Conservation (phyloP, 2,797 vertebrate genomes). For the Poeciliopsis infans region DNA sequence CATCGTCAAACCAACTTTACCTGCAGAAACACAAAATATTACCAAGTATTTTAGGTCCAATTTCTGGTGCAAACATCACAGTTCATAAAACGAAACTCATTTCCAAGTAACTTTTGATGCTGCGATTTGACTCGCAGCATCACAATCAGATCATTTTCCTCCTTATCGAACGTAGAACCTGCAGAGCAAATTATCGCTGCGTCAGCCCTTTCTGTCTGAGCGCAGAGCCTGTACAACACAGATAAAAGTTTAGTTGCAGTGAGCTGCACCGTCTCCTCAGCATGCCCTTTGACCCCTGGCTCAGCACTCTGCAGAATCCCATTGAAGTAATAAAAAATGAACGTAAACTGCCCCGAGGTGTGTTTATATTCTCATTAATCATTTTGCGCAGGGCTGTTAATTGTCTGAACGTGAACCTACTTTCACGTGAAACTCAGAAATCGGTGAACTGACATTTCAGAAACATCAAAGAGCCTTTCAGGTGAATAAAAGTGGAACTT, state of each 20-base stretch:
- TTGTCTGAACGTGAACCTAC: background rate
- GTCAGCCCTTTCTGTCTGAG: background rate
- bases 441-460: slow-evolving; percentile 1
- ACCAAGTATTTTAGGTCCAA: no score
- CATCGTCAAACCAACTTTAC: background rate
- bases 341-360: background rate
- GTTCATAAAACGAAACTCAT: no score
- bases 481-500: background rate
- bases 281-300: background rate
- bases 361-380: background rate
- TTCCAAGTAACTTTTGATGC: background rate
- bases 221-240: background rate
- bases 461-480: background rate
- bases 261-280: background rate
- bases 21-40: background rate
- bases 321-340: background rate
- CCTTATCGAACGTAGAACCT: background rate
- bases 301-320: background rate
- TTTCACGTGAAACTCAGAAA: background rate
- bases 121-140: background rate
- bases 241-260: background rate
- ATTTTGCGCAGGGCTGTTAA: background rate
- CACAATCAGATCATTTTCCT: background rate
- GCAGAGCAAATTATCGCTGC: background rate
- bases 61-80: background rate